Evolutionary conservation across 2,888 invertebrate species (phyloP).

Genomic region (Rhopalosiphum nymphaeae): DNA sequence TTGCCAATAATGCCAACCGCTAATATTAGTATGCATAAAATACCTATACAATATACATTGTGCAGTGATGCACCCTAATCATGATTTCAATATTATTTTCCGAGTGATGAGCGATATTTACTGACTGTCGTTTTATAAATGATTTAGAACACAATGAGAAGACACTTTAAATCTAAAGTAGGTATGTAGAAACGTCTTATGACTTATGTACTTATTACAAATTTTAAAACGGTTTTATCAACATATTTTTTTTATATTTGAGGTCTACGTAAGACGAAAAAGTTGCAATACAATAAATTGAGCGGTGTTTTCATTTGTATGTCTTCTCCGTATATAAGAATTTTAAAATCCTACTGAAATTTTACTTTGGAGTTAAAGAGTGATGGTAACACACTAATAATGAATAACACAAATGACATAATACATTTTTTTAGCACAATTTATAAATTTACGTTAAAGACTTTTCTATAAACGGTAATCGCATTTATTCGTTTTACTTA

Average conservation of each 20-base stretch:
- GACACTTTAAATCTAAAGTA: not conserved
- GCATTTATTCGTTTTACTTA: not conserved
- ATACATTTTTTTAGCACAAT: not conserved
- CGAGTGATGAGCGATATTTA: not conserved
- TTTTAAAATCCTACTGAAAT: not conserved
- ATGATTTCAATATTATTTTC: not conserved
- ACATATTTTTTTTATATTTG: not conserved
- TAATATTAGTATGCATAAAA: not conserved
- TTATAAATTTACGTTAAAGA: not conserved
- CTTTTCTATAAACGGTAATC: not conserved
- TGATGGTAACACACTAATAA: not conserved
- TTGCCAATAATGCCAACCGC: not conserved
- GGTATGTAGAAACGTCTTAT: not conserved
- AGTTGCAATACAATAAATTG: not conserved
- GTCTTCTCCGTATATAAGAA: not conserved
- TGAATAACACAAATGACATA: not conserved
- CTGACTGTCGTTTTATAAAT: not conserved
- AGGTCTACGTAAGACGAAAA: not conserved
- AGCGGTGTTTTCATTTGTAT: not conserved
- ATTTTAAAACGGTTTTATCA: not conserved
- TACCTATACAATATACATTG: not conserved
- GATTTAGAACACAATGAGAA: not conserved
- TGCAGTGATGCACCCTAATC: not conserved
- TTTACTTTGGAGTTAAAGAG: not conserved
- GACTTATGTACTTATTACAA: not conserved